Evolutionary conservation across 2,888 invertebrate genomes (phyloP).

Genomic region (Prosapia bicincta): DNA sequence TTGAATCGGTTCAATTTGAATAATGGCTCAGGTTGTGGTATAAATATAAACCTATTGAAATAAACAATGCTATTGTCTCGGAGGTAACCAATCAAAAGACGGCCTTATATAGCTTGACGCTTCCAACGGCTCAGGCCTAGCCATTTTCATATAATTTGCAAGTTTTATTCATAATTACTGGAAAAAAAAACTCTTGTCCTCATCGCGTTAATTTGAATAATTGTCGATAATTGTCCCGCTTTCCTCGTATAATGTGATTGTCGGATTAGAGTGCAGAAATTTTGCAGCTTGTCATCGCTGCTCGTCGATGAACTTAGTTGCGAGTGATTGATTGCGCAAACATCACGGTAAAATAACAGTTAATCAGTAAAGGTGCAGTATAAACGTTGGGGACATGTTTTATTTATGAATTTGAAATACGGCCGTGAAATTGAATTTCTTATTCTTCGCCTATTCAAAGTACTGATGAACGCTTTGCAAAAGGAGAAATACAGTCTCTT

Average conservation of each 20-base stretch:
- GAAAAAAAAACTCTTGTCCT: neutral
- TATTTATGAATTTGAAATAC: too few relatives aligned
- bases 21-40: neutral
- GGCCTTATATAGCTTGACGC: neutral
- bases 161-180: slow-evolving; percentile 2
- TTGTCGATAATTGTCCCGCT: neutral
- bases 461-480: too few relatives aligned
- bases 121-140: neutral
- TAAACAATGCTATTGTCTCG: neutral
- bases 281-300: neutral
- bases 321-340: neutral
- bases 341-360: neutral
- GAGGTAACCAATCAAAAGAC: neutral
- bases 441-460: too few relatives aligned
- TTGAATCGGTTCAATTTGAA: neutral
- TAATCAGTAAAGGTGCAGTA: too few relatives aligned
- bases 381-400: too few relatives aligned
- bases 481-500: too few relatives aligned
- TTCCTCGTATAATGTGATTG: neutral
- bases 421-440: too few relatives aligned
- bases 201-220: neutral
- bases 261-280: neutral
- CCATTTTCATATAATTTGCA: slow-evolving; percentile 2
- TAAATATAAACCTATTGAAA: neutral
- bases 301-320: neutral